Evolutionary conservation across 2,113 vertebrate genomes (phyloP).

Genomic region (Calidris pygmaea): DNA sequence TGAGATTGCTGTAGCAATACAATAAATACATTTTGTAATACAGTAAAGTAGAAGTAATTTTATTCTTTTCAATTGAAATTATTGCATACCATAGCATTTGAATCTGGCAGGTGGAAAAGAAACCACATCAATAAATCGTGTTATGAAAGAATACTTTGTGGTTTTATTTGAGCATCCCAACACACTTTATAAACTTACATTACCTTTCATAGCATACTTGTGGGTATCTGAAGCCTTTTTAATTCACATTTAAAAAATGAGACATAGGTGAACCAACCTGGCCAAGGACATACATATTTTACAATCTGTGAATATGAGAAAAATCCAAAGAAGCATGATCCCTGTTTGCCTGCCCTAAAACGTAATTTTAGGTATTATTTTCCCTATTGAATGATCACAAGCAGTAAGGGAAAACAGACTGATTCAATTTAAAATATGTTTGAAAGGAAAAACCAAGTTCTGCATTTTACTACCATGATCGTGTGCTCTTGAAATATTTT

Average conservation of each 20-base stretch:
- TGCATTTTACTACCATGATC: neutral
- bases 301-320: neutral
- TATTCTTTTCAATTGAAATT: neutral
- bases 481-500: neutral
- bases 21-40: neutral
- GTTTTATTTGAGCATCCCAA: neutral
- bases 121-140: neutral
- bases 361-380: neutral
- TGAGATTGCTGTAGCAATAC: neutral
- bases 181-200: neutral
- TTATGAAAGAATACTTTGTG: neutral
- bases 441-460: neutral
- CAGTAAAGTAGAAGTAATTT: neutral
- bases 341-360: neutral
- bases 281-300: neutral
- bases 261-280: neutral
- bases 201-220: neutral
- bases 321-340: neutral
- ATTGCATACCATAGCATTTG: neutral
- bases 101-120: neutral
- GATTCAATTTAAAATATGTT: neutral
- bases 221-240: neutral
- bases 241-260: neutral
- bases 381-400: neutral
- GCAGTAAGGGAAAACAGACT: neutral